Base-by-base conservation (phyloP, 2,888 invertebrate genomes). In the Drosophila mettleri region DNA sequence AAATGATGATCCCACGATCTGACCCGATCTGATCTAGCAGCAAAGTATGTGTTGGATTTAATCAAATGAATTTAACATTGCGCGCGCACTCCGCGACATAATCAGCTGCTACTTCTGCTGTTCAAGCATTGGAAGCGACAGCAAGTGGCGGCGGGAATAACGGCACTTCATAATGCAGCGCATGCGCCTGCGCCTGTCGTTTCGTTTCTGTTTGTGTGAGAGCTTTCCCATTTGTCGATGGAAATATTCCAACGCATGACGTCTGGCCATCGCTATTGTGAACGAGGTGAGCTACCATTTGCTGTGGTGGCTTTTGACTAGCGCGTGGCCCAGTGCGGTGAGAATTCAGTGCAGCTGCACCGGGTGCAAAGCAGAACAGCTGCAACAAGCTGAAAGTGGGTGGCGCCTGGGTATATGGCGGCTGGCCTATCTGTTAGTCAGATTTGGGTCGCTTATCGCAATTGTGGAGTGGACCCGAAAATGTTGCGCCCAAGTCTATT, bases 211-310 rank as follows among this genome's bases (percentile, higher is more conserved):
- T 68, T 80, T 77, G 70, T 74, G 68, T 79, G 68, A 79, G 74
- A 78, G 75, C 62, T 45, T 76, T 82, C 78, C 86, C 74, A 20
- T 61, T 36, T 38, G 54, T 38, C 9, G 29, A 29, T 62, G 69
- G 69, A 67, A 62, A 33, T 27, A 38, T 86, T 86, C 85, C 85
- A 86, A 89, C 85, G 85, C 85, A 86, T 86, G 85, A 68, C 88
- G 72, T 69, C 65, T 76, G 68, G 48, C 38, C 46, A 41, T 36
- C 53, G 57, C 33, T 63, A 86, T 76, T 86, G 84, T 86, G 87
- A 88, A 78, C 48, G 24, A 33, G 54, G 55, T 57, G 63, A 39
- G 48, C 41, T 36, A 12, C n/a, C 2, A 29, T 10, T 22, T 16
- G 33, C 46, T 14, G 57, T 74, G 75, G 58, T 76, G 59, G 58